Percentiles rank a stretch among this genome's conserved stretches.
Conservation (phyloP, 2,797 vertebrate species). For the Chromis chromis region DNA sequence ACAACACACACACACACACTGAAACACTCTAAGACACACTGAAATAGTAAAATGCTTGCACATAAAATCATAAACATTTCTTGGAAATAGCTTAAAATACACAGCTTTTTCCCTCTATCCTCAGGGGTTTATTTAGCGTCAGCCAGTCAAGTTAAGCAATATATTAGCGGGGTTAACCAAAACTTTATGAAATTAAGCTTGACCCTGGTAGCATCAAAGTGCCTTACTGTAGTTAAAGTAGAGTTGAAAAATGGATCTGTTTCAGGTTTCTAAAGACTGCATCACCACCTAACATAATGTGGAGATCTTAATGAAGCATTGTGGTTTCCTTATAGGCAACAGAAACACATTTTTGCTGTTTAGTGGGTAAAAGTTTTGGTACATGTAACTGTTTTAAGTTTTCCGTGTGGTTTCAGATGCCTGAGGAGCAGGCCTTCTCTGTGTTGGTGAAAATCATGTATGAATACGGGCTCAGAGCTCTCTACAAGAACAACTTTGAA, state of each 20-base stretch:
- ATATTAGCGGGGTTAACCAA: not conserved
- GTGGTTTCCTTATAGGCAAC: not conserved
- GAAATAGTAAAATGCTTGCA: not conserved
- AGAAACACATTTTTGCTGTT: not conserved
- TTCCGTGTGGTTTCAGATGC: conserved; percentile 88
- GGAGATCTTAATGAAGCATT: not conserved
- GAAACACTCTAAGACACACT: conserved; percentile 1
- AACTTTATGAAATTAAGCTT: conserved; percentile 9
- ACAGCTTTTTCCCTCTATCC: not conserved
- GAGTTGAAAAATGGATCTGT: not conserved
- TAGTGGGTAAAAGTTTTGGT: not conserved
- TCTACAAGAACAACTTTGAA: conserved; percentile 99
- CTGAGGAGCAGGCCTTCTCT: conserved; percentile 98
- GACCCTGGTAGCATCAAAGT: not conserved
- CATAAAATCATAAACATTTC: not conserved
- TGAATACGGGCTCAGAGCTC: conserved; percentile 91
- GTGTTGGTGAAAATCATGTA: conserved; percentile 99
- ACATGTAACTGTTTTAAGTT: not conserved
- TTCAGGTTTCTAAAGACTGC: conserved; percentile 1
- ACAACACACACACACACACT: conserved; percentile 5
- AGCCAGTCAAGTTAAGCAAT: not conserved
- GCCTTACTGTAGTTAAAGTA: not conserved
- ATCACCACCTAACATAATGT: not conserved
- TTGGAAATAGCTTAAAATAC: conserved; percentile 18
- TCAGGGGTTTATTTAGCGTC: conserved; percentile 11